phyloP scores from a whole-genome alignment of 2,797 vertebrate genomes.

The Bradypus variegatus region DNA sequence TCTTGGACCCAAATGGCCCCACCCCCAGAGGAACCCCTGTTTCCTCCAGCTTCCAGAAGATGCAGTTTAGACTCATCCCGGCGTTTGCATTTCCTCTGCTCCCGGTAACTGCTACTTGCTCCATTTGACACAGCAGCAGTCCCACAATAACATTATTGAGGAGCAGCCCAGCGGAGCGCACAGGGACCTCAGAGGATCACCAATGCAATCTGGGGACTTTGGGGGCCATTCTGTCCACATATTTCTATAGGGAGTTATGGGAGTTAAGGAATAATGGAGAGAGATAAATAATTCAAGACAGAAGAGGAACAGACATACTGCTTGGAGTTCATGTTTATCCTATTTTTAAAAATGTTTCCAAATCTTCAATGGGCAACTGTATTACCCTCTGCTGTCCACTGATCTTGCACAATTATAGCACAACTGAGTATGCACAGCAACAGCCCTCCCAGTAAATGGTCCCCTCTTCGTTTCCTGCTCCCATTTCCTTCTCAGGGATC shows the following conservation, averaged over 20 bases:
- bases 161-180: too few species aligned
- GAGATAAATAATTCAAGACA: background rate
- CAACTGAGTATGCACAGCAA: accelerated
- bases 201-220: background rate
- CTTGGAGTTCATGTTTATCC: background rate
- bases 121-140: background rate
- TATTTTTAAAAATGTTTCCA: background rate
- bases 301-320: background rate
- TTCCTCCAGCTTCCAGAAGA: background rate
- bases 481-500: background rate
- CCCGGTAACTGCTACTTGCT: background rate
- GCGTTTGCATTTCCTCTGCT: background rate
- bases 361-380: background rate
- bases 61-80: background rate
- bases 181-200: accelerated
- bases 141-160: background rate
- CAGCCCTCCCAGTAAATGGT: background rate
- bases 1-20: background rate
- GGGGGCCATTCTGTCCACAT: background rate
- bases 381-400: background rate
- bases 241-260: background rate
- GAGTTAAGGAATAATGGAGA: background rate
- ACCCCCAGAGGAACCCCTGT: background rate
- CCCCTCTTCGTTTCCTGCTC: background rate
- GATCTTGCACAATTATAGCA: background rate